These are phyloP conservation scores for Drosophila rubida DNA, from an alignment of 2,888 invertebrate species.

Conservation along the genomic window DNA sequence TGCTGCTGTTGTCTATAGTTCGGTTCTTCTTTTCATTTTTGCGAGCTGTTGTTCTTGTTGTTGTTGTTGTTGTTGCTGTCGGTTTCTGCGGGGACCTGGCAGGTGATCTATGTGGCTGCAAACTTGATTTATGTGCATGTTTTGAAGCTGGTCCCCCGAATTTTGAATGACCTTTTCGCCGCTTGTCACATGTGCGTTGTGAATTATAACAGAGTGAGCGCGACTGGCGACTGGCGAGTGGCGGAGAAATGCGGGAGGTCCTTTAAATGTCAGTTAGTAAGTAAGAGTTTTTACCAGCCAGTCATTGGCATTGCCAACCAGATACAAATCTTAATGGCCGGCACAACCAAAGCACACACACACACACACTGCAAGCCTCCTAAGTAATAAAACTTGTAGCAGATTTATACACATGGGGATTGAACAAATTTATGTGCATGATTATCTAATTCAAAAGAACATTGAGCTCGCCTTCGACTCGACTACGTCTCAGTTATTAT, in stretches of 20 bases:
- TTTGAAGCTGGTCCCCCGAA: slow-evolving; percentile 55
- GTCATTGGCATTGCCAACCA: slow-evolving; percentile 34
- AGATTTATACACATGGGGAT: slow-evolving; percentile 30
- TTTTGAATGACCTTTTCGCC: slow-evolving; percentile 51
- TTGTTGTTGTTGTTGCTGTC: too few species aligned
- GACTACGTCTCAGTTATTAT: slow-evolving; percentile 8
- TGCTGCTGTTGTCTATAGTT: not conserved
- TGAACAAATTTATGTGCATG: slow-evolving; percentile 27
- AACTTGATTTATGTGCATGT: slow-evolving; percentile 64
- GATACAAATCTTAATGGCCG: slow-evolving; percentile 54
- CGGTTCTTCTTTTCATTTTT: not conserved
- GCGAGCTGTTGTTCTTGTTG: too few species aligned
- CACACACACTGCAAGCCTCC: slow-evolving; percentile 19
- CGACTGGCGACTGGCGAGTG: not conserved
- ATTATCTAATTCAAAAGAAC: slow-evolving; percentile 32
- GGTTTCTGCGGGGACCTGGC: not conserved
- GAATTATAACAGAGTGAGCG: slow-evolving; percentile 46
- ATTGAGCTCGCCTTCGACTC: slow-evolving; percentile 9
- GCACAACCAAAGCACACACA: slow-evolving; percentile 4
- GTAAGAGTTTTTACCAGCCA: slow-evolving; percentile 35
- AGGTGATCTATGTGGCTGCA: slow-evolving; percentile 60
- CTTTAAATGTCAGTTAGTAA: slow-evolving; percentile 47
- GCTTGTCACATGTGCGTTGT: slow-evolving; percentile 44
- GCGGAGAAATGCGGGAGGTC: slow-evolving; percentile 33
- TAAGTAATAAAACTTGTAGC: slow-evolving; percentile 29